Conservation (phyloP, 2,797 vertebrate genomes). For the Danio kyathit region DNA sequence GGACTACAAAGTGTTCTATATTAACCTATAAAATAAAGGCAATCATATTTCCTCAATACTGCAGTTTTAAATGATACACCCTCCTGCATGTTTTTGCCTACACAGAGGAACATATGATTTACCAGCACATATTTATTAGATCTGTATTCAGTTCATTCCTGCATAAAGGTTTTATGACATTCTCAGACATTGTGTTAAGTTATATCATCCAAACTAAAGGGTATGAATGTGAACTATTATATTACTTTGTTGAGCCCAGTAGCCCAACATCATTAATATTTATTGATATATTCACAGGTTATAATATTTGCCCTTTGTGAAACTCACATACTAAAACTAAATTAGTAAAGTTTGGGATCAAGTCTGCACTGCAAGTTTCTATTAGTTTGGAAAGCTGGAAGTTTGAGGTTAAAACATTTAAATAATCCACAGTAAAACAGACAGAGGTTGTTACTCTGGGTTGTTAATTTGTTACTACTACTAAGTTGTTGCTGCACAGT, state of each 20-base stretch:
- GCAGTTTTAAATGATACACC: neutral
- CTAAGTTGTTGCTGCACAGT: too few relatives aligned
- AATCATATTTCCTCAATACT: neutral
- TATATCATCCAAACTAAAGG: neutral
- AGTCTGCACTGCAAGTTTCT: too few relatives aligned
- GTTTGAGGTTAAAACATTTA: too few relatives aligned
- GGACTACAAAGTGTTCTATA: neutral
- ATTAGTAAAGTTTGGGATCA: too few relatives aligned
- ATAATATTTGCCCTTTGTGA: neutral
- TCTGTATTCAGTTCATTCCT: conserved; percentile 3
- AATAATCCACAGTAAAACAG: too few relatives aligned
- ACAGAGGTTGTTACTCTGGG: too few relatives aligned
- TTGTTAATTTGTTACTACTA: too few relatives aligned
- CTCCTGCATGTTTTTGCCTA: neutral
- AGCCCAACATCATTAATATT: neutral
- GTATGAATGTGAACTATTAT: neutral
- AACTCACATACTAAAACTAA: neutral
- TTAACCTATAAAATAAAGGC: neutral
- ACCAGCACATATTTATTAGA: neutral
- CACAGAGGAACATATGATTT: neutral
- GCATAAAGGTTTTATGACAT: neutral
- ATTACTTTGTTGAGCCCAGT: neutral
- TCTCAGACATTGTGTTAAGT: neutral
- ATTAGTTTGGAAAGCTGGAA: too few relatives aligned
- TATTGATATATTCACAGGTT: neutral